Conservation (phyloP, 2,113 vertebrate species). For the Camelus bactrianus region DNA sequence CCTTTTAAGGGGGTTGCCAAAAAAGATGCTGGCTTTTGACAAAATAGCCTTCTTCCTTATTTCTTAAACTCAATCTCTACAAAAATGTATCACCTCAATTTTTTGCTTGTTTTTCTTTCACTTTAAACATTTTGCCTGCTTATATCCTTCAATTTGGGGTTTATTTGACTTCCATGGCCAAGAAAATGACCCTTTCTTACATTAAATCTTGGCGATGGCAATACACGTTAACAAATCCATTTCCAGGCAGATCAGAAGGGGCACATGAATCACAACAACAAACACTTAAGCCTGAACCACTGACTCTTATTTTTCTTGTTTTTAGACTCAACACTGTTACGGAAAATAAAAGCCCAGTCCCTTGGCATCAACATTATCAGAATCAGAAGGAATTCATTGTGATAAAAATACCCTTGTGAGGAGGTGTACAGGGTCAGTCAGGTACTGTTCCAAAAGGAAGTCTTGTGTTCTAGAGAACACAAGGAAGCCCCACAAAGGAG, state of each 20-base stretch:
- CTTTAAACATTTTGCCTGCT: conserved; percentile 35
- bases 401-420: conserved; percentile 69
- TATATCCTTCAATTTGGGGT: conserved; percentile 18
- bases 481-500: conserved; percentile 79
- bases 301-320: conserved; percentile 13
- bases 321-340: conserved; percentile 45
- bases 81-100: conserved; percentile 38
- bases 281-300: neutral
- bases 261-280: neutral
- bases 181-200: conserved; percentile 50
- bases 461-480: conserved; percentile 81
- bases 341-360: conserved; percentile 38
- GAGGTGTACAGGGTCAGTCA: conserved; percentile 67
- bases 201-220: conserved; percentile 46
- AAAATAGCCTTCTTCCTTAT: conserved; percentile 39
- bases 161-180: conserved; percentile 50
- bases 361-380: neutral
- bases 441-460: conserved; percentile 63
- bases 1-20: conserved; percentile 32
- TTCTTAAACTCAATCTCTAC: conserved; percentile 40
- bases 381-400: conserved; percentile 59
- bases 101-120: conserved; percentile 54
- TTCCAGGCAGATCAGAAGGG: conserved; percentile 39
- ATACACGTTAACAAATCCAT: conserved; percentile 68
- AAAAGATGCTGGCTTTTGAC: conserved; percentile 37